These are phyloP conservation scores for Oscheius onirici DNA, from an alignment of 2,888 invertebrate species.

Conservation along the genomic window DNA sequence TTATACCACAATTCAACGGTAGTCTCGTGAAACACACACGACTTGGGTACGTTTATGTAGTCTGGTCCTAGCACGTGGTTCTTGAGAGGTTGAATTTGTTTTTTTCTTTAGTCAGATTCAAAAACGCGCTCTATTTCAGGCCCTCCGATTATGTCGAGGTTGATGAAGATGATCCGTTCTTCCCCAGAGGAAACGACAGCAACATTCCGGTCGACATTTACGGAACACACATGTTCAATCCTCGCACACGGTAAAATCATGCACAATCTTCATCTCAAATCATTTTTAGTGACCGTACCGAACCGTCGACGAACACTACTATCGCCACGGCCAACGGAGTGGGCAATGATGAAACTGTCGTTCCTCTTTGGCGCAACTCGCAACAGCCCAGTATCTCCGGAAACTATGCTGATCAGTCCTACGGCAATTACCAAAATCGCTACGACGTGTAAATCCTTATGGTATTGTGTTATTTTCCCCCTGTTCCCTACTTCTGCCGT, in stretches of 20 bases:
- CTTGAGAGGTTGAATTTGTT: background rate
- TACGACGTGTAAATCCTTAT: slow-evolving; percentile 26
- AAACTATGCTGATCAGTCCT: slow-evolving; percentile 21
- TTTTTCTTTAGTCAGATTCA: background rate
- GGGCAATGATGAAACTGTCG: slow-evolving; percentile 41
- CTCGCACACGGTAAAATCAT: slow-evolving; percentile 62
- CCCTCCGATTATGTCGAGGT: slow-evolving; percentile 69
- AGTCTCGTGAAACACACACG: slow-evolving; percentile 35
- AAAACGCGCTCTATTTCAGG: slow-evolving; percentile 41
- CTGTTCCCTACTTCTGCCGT: background rate
- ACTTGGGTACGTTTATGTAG: slow-evolving; percentile 47
- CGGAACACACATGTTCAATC: slow-evolving; percentile 71
- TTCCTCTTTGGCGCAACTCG: slow-evolving; percentile 48
- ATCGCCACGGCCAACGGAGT: slow-evolving; percentile 49
- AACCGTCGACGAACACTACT: slow-evolving; percentile 64
- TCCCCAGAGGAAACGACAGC: slow-evolving; percentile 62
- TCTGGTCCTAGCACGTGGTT: slow-evolving; percentile 25
- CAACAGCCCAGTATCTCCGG: slow-evolving; percentile 15
- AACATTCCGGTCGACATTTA: slow-evolving; percentile 70
- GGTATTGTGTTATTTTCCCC: slow-evolving; percentile 5
- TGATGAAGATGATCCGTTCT: slow-evolving; percentile 70
- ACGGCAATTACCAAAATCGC: slow-evolving; percentile 20
- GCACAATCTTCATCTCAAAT: background rate
- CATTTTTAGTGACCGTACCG: slow-evolving; percentile 35
- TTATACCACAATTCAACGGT: slow-evolving; percentile 29